Evolutionary conservation across 2,113 vertebrate genomes (phyloP).

Genomic region (Amphiprion ocellaris): DNA sequence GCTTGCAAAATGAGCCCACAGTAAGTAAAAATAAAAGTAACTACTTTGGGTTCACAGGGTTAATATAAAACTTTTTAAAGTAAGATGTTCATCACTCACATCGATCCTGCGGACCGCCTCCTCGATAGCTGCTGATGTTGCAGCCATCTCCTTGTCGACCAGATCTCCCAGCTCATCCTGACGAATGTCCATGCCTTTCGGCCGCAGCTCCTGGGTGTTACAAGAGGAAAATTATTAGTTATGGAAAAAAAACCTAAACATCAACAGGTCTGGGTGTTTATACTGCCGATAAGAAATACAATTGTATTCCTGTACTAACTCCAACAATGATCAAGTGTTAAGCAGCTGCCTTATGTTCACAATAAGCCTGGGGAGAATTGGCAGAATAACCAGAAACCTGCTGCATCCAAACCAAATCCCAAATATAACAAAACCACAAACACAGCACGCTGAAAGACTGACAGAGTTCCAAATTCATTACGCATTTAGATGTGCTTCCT

Average conservation of each 20-base stretch:
- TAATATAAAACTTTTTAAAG: not conserved
- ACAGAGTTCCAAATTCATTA: not conserved
- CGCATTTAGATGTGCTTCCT: not conserved
- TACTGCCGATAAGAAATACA: not conserved
- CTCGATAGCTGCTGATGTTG: conserved; percentile 94
- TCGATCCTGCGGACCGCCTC: conserved; percentile 94
- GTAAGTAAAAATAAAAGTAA: no score
- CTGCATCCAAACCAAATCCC: not conserved
- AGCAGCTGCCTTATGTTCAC: not conserved
- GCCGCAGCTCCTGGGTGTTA: conserved; percentile 89
- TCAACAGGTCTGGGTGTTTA: not conserved
- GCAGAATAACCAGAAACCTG: not conserved
- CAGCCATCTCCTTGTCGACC: conserved; percentile 98
- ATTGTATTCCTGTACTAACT: not conserved
- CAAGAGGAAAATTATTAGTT: not conserved
- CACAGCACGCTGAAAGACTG: not conserved
- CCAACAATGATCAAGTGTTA: not conserved
- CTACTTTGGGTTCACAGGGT: not conserved
- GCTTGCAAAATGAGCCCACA: no score
- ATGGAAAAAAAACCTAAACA: not conserved
- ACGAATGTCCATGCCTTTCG: conserved; percentile 92
- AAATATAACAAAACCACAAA: not conserved
- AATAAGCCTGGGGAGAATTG: not conserved
- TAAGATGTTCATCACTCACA: conserved; percentile 76
- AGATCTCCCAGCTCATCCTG: conserved; percentile 96